phyloP scores from a whole-genome alignment of 2,888 invertebrate species.

The Lycophotia porphyrea region DNA sequence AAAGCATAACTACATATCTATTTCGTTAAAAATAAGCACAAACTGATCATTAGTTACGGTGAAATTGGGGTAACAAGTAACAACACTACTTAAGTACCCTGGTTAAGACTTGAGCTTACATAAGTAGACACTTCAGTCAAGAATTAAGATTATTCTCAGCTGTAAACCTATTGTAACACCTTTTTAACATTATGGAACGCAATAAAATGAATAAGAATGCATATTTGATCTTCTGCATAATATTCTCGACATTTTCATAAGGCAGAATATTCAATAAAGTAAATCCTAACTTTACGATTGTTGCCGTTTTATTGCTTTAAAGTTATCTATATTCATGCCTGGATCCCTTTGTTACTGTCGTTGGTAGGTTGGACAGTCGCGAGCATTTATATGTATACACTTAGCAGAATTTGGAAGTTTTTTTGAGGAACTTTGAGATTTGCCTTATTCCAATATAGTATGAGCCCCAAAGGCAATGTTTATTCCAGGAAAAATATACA shows the following conservation, averaged over 20 bases:
- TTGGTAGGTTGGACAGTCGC: background rate
- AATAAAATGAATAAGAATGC: too few species aligned
- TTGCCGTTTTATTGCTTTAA: background rate
- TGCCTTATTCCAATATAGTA: background rate
- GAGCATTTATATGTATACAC: background rate
- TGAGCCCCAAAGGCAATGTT: background rate
- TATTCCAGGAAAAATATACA: background rate
- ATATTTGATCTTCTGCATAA: background rate
- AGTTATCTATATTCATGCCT: background rate
- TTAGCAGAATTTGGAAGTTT: background rate
- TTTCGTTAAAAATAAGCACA: background rate
- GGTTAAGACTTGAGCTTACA: background rate
- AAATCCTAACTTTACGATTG: constrained; percentile 19
- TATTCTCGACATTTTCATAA: constrained; percentile 12
- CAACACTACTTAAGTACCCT: constrained; percentile 12
- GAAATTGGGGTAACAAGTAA: background rate
- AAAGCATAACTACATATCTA: background rate
- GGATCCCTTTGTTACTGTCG: background rate
- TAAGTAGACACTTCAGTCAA: background rate
- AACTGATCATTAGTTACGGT: constrained; percentile 10
- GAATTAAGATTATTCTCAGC: too few species aligned
- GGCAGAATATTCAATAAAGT: constrained; percentile 21
- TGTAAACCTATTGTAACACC: too few species aligned
- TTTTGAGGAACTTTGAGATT: background rate
- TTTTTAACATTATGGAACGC: too few species aligned